These are phyloP conservation scores for Lepilemur septentrionalis DNA, from an alignment of 2,797 vertebrate species.

Conservation along the genomic window DNA sequence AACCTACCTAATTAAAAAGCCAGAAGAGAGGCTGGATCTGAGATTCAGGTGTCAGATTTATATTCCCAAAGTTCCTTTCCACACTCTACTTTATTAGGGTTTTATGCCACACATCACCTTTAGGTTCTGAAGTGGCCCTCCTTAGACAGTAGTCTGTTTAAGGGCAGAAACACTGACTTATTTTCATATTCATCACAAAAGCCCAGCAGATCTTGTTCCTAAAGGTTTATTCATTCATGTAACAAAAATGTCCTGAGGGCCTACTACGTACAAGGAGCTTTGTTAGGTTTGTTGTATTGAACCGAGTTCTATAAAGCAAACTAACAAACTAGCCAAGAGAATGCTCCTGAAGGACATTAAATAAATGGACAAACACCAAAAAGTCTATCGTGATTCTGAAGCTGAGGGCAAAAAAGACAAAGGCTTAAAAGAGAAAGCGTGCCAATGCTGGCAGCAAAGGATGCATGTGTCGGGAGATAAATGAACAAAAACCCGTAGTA, in stretches of 20 bases:
- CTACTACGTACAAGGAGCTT: neutral
- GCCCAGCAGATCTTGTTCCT: neutral
- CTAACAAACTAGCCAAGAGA: neutral
- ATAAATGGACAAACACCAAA: neutral
- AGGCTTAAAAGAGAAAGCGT: neutral
- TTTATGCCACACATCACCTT: neutral
- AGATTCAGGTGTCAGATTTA: neutral
- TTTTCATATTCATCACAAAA: neutral
- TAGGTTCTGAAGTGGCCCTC: neutral
- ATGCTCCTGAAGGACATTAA: neutral
- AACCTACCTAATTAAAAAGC: neutral
- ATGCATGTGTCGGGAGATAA: neutral
- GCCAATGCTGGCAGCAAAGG: neutral
- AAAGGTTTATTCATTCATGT: neutral
- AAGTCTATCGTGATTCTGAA: neutral
- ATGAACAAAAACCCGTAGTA: neutral
- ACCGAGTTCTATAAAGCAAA: constrained; percentile 16
- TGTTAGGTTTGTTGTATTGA: neutral
- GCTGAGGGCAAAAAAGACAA: neutral
- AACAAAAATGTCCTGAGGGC: neutral
- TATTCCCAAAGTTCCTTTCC: neutral
- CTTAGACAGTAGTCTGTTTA: neutral
- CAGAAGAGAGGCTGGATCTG: neutral
- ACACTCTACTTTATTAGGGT: neutral
- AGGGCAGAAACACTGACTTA: neutral